Evolutionary conservation across 2,888 invertebrate genomes (phyloP).

Genomic region (Altica lythri): DNA sequence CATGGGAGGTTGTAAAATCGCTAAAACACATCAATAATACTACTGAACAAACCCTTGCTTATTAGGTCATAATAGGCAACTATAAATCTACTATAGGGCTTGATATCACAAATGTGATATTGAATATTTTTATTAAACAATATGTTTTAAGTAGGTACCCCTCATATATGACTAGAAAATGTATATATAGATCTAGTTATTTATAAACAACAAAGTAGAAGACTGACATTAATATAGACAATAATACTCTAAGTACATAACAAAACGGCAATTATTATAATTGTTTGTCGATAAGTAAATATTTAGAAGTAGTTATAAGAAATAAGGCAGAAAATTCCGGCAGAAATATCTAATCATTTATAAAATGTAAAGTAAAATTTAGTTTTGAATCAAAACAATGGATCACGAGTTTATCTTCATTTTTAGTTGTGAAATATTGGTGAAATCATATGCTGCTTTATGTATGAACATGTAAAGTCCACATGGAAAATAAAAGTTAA

Average conservation of each 20-base stretch:
- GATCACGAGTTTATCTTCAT: too few species aligned
- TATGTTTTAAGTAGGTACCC: not conserved
- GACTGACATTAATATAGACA: conserved; percentile 33
- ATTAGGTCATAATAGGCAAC: too few species aligned
- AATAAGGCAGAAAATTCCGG: conserved; percentile 10
- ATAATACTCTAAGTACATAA: conserved; percentile 31
- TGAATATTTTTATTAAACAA: too few species aligned
- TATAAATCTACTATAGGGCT: too few species aligned
- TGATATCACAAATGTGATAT: too few species aligned
- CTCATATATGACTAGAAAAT: not conserved
- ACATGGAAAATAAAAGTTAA: conserved; percentile 40
- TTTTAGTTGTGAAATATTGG: conserved; percentile 12
- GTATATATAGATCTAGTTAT: conserved; percentile 2
- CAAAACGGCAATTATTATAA: conserved; percentile 24
- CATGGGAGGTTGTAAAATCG: too few species aligned
- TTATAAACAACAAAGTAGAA: conserved; percentile 21
- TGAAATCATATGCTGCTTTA: conserved; percentile 17
- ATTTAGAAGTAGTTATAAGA: conserved; percentile 17
- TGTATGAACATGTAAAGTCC: conserved; percentile 33
- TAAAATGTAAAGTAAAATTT: not conserved
- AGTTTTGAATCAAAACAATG: not conserved
- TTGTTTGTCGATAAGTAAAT: conserved; percentile 19
- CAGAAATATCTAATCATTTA: not conserved
- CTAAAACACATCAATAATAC: too few species aligned
- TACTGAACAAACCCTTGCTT: too few species aligned